phyloP scores from a whole-genome alignment of 92 coral and sea anemone species.

The Virgularia gustaviana region DNA sequence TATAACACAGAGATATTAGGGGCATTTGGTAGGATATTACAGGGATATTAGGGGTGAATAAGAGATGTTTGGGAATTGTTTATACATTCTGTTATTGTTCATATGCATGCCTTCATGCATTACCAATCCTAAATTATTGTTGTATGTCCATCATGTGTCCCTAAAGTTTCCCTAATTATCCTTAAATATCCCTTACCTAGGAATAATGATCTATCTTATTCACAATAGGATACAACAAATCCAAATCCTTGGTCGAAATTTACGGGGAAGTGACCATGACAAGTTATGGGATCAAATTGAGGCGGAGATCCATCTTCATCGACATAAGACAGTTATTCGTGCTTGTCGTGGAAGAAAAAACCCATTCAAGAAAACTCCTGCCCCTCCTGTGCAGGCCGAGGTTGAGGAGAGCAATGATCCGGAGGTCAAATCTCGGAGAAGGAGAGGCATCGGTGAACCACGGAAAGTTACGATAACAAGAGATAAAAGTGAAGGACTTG shows the following conservation, averaged over 20 bases:
- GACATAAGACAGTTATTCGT: conserved; percentile 95
- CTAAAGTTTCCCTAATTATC: neutral
- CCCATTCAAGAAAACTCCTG: conserved; percentile 89
- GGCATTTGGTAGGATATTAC: too few relatives aligned
- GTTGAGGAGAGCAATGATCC: conserved; percentile 64
- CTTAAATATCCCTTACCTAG: too few relatives aligned
- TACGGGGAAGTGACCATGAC: conserved; percentile 90
- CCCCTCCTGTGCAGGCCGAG: conserved; percentile 74
- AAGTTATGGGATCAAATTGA: conserved; percentile 96
- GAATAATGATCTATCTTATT: neutral
- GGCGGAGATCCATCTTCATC: conserved; percentile 95
- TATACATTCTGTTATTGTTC: too few relatives aligned
- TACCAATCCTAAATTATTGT: neutral
- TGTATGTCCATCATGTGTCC: neutral
- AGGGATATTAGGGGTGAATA: too few relatives aligned
- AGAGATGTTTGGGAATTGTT: too few relatives aligned
- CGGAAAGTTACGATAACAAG: conserved; percentile 76
- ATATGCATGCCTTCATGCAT: neutral
- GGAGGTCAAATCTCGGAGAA: conserved; percentile 67
- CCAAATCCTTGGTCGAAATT: conserved; percentile 90
- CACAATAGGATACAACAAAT: conserved; percentile 87
- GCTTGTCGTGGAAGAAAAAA: conserved; percentile 98
- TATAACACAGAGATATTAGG: too few relatives aligned
- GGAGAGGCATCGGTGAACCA: conserved; percentile 97
- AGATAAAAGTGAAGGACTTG: conserved; percentile 84